Evolutionary conservation across 2,113 vertebrate species (phyloP).

Genomic region (Corythaixoides concolor): DNA sequence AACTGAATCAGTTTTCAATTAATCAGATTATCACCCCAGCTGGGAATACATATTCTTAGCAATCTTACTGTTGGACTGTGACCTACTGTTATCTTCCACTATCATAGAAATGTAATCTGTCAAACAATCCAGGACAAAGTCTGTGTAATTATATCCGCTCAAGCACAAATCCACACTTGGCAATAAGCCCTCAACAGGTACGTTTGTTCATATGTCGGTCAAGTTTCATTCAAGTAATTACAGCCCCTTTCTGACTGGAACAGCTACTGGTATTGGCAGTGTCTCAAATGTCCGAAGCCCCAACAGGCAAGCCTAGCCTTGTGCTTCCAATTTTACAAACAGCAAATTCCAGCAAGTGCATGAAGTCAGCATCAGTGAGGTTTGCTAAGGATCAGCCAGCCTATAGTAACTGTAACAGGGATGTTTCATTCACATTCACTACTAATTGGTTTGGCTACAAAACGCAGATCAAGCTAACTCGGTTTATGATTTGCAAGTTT

Average conservation of each 20-base stretch:
- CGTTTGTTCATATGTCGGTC: background rate
- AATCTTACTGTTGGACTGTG: background rate
- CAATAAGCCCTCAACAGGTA: background rate
- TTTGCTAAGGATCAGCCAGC: background rate
- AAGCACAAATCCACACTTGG: background rate
- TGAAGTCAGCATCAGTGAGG: background rate
- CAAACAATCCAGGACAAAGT: slow-evolving; percentile 37
- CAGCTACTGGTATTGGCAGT: background rate
- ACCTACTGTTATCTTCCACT: background rate
- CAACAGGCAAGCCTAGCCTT: background rate
- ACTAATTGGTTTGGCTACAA: background rate
- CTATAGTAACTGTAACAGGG: background rate
- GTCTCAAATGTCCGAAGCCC: background rate
- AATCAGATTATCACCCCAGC: background rate
- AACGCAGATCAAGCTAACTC: rapidly evolving
- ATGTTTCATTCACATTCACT: background rate
- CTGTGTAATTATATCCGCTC: background rate
- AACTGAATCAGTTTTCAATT: background rate
- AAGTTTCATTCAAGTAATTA: background rate
- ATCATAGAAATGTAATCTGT: background rate
- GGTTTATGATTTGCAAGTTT: background rate
- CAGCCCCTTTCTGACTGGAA: background rate
- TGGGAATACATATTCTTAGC: background rate
- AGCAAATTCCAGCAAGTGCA: background rate
- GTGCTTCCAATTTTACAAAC: background rate